Base-by-base conservation (phyloP, 2,797 vertebrate species). In the Pogonophryne albipinna region DNA sequence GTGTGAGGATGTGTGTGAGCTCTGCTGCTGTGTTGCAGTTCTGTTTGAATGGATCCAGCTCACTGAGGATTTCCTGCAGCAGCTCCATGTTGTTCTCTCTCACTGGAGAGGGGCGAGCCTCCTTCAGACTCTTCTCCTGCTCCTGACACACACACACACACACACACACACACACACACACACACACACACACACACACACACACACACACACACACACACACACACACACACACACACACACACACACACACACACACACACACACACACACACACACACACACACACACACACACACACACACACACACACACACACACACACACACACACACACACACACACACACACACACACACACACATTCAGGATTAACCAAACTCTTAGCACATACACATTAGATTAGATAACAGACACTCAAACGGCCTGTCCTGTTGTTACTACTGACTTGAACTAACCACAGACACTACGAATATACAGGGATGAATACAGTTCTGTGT, bases 61-160 rank as follows among this genome's bases (percentile, higher is more conserved):
- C 97, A 10, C 92, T 89, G 58, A 99, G 96, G 91, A 99, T 98
- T 87, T 99, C 97, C 94, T 97, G 97, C 80, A 98, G 95, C 84
- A 98, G 94, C 90, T 97, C 97, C 87, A 99, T 83, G 42, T 99
- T 99, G 88, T 98, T 96, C 73, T 97, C 97, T 23, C 97, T 86
- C 62, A 99, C 97, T 0, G 95, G 92, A 31, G 97, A 96, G 78
- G 96, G 91, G 17, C 95, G 95, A 0, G 91, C 94, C 88, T 97
- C 97, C 84, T 96, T 96, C 84, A 95, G 94, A 52, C 94, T 92
- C 71, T 90, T 85, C 84, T 97, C 97, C 0, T 95, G 95, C 15
- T 96, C 96, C 97, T 98, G 2, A 56, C n/a, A 61, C 57, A 74
- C 10, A 53, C 2, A 59, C 10, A 73, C 13, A 55, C 9, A 67